Base-by-base conservation (phyloP, 1,140 invertebrate genomes). In the Anastrepha obliqua region DNA sequence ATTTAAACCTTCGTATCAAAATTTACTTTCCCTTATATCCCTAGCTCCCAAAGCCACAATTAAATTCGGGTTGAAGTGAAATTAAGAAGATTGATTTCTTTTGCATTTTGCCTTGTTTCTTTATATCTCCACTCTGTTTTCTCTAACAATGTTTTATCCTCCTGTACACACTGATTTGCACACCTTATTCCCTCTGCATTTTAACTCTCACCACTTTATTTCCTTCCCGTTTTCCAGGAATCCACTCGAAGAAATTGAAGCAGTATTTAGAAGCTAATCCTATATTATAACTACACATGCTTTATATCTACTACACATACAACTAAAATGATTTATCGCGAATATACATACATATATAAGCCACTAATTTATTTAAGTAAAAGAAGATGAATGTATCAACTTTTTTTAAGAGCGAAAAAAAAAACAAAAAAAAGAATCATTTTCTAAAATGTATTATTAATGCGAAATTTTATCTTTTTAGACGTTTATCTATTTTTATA, bases 191-290 rank as follows among this genome's bases (percentile, higher is more conserved):
- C 85, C 58, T 47, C 85, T 62, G 85, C 85, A 86, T 65, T 62
- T 86, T 86, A 65, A 81, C 74, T 81, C 11, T 81, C 55, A 81
- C 74, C 74, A 81, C 39, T 60, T 86, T 70, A 70, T 70, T 74
- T 87, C 87, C 70, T 87, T 87, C 59, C 87, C 60, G 4, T 78
- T 87, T 87, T 93, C 86, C 91, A 93, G 92, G 91, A 93, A 93
- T 90, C 91, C 92, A 90, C 91, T 93, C 88, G 92, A 92, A 90
- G 92, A 92, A 92, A 91, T 93, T 90, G 92, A 93, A 92, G 92
- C 92, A 91, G 92, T 93, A 93, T 93, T 93, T 93, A 92, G 89
- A 92, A 91, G 89, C 89, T 93, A 92, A 91, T 90, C 55, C 60
- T 42, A 42, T 59, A 60, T 60, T 86, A 86, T 44, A 42, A 44